These are phyloP conservation scores for Aratinga solstitialis DNA, from an alignment of 2,797 vertebrate species.

Conservation along the genomic window DNA sequence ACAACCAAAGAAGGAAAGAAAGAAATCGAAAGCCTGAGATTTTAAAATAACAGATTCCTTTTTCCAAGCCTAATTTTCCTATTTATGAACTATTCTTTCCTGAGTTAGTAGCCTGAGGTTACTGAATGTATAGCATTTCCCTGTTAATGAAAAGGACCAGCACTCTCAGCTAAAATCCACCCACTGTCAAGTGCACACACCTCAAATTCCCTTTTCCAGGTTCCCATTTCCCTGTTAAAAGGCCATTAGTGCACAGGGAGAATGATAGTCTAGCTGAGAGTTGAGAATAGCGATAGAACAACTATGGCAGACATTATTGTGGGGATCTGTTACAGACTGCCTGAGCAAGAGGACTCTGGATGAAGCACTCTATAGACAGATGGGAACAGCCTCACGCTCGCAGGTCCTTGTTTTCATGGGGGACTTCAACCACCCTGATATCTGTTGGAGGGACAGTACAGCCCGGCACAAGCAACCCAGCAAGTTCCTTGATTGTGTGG, in stretches of 20 bases:
- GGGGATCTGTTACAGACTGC: no score
- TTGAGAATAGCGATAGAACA: not conserved
- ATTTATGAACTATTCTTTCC: not conserved
- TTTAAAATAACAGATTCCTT: not conserved
- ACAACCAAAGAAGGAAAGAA: not conserved
- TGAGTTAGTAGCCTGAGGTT: not conserved
- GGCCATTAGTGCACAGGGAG: not conserved
- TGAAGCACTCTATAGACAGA: no score
- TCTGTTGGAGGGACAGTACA: no score
- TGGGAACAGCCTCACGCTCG: no score
- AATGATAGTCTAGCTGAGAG: not conserved
- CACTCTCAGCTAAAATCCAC: not conserved
- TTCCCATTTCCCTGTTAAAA: not conserved
- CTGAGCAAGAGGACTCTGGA: no score
- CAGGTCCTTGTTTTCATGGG: no score
- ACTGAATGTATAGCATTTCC: not conserved
- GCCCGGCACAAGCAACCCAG: no score
- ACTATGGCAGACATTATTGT: no score
- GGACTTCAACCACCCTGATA: no score
- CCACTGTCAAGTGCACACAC: not conserved
- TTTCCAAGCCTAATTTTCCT: not conserved
- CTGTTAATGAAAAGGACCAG: not conserved
- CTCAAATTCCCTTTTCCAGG: not conserved
- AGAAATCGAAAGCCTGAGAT: not conserved
- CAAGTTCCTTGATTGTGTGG: no score